Base-by-base conservation (phyloP, 2,888 invertebrate genomes). In the Ectemnius lituratus region DNA sequence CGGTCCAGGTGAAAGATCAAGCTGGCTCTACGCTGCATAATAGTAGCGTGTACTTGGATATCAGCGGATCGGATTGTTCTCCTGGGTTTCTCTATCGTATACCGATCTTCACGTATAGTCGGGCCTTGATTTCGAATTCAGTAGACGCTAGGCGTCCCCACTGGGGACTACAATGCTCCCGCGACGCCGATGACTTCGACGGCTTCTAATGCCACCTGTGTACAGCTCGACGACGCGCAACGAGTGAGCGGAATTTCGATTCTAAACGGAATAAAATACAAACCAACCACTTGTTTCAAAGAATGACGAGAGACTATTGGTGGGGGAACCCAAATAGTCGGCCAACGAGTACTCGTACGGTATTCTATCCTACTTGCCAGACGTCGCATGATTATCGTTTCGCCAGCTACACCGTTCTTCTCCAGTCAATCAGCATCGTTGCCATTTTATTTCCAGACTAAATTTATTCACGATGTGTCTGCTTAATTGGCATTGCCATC, bases 281-380 rank as follows among this genome's bases (percentile, higher is more conserved):
- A 52, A 52, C 14, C 52, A 8, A 8, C 37, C 16, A 1, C 6
- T 2, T 52, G n/a, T 14, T 52, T 59, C 37, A 59, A 18, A 23
- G 28, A 52, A 68, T 18, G 52, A 49, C 28, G 28, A 66, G 45
- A 47, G 28, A 52, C n/a, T 57, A 18, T 16, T 18, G 27, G 16
- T 56, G 46, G 46, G 67, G 27, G 64, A 60, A 56, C 58, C 69
- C 63, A 80, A 73, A 76, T 79, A 81, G 78, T 83, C 80, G 82
- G 80, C 84, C 79, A 78, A 75, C 77, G 63, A 74, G 78, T 69
- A 78, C 80, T 76, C 64, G 76, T 86, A 86, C 86, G 85, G 84
- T 85, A 86, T 81, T 63, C 70, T 77, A 85, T 84, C 83, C 85
- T 84, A 86, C 85, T 86, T 84, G 81, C 65, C 70, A 78, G 72